Evolutionary conservation across 2,888 invertebrate genomes (phyloP), one percentile per base, ranked within the genome.

Genomic region (Cotesia congregata): DNA sequence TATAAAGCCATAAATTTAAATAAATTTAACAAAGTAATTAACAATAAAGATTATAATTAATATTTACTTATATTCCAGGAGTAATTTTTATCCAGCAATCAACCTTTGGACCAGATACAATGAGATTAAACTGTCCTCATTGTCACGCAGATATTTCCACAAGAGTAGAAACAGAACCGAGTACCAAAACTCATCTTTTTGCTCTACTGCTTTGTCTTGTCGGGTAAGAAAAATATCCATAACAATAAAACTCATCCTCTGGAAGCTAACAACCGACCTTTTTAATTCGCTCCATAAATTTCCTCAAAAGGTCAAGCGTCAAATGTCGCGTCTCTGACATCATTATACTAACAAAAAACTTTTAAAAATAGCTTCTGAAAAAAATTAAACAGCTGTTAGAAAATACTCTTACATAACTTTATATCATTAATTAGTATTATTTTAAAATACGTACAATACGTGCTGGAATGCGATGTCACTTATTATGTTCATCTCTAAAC

Each of bases 181-280:
- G 89, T 61, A 87, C 88, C 1, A 91, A 90, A 84, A 91, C 91
- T 0, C 91, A 92, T 82, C 77, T 91, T 9, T 89, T 91, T 72
- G 91, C 91, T 1, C 78, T 91, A n/a, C 70, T 90, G 1, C 83
- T 91, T 6, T 91, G 90, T 76, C 38, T 91, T 15, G 82, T 90
- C 68, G 90, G 89, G 91, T 91, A 86, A 86, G 87, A 50, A 17
- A 17, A 41, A 41, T 1, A 17, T 62, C 67, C 77, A 67, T 61
- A 40, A 2, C 60, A n/a, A n/a, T 60, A 6, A 60, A 60, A 60
- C 6, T 60, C n/a, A 60, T 60, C n/a, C 9, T n/a, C 20, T 62
- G 4, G 62, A 62, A 62, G 6, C n/a, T 6, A 62, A 62, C n/a
- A 62, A 50, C 12, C 12, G 50, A 50, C 50, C 20, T 17, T 62